Evolutionary conservation across 37 sponge, comb jelly and placozoan genomes (phyloP).

Genomic region (Amphimedon queenslandica): DNA sequence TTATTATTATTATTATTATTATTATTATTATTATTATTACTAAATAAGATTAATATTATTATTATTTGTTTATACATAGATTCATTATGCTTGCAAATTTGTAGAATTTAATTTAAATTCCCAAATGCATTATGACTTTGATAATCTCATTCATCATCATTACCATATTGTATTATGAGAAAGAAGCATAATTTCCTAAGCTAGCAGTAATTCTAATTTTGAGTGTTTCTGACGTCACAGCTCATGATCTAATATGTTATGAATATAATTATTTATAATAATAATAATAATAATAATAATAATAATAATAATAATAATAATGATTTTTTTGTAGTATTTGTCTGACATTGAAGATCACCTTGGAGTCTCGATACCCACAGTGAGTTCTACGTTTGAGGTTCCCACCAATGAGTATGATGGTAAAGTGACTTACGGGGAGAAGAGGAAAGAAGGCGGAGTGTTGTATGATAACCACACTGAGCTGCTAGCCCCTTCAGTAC

Average conservation of each 20-base stretch:
- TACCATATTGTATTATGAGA: too few species aligned
- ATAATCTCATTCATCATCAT: too few species aligned
- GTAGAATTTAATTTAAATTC: too few species aligned
- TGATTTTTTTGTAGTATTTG: slow-evolving; percentile 40
- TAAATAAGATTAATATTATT: too few species aligned
- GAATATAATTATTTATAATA: not conserved
- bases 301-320: not conserved
- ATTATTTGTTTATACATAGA: too few species aligned
- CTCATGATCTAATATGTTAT: not conserved
- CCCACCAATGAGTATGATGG: slow-evolving; percentile 89
- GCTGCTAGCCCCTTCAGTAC: slow-evolving; percentile 68
- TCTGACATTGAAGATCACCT: slow-evolving; percentile 84
- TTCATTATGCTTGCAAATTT: too few species aligned
- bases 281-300: not conserved
- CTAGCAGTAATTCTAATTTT: not conserved
- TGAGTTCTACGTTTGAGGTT: slow-evolving; percentile 49
- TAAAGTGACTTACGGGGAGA: slow-evolving; percentile 87
- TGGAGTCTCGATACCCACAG: slow-evolving; percentile 73
- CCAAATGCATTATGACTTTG: too few species aligned
- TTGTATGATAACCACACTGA: slow-evolving; percentile 54
- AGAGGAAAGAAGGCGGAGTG: slow-evolving; percentile 29
- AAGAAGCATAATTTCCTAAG: not conserved
- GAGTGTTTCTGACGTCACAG: not conserved
- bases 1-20: too few species aligned
- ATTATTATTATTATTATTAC: too few species aligned